Conservation (phyloP, 35 echinoderm and acorn worm species). For the Ophioderma brevispina region DNA sequence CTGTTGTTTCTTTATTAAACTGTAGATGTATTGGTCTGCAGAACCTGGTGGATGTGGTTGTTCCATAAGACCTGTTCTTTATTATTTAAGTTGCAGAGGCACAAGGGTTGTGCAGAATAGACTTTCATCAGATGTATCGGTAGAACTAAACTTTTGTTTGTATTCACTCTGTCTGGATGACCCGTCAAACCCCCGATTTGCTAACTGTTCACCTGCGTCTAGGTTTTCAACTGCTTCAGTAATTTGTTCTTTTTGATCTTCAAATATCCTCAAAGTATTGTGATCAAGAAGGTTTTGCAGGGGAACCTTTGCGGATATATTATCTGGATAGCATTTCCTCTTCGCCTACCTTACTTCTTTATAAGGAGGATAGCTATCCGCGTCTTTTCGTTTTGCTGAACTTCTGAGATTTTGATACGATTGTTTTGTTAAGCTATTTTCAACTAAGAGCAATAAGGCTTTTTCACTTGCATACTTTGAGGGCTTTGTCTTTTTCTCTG, state of each 20-base stretch:
- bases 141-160: constrained; percentile 55
- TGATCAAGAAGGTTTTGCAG: constrained; percentile 60
- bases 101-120: constrained; percentile 54
- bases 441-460: constrained; percentile 44
- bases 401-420: constrained; percentile 37
- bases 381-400: constrained; percentile 26
- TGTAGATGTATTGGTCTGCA: constrained; percentile 55
- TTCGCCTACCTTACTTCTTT: constrained; percentile 54
- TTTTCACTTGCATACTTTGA: constrained; percentile 47
- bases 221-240: constrained; percentile 22
- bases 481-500: background rate
- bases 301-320: constrained; percentile 47
- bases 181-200: constrained; percentile 61
- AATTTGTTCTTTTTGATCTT: constrained; percentile 47
- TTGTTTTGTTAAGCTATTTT: constrained; percentile 48
- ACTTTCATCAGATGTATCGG: constrained; percentile 23
- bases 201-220: constrained; percentile 10
- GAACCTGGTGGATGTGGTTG: constrained; percentile 31
- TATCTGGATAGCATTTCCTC: constrained; percentile 20
- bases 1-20: constrained; percentile 20
- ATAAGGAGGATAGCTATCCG: constrained; percentile 50
- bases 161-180: constrained; percentile 57
- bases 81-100: constrained; percentile 57
- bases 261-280: constrained; percentile 43
- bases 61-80: no score